Evolutionary conservation across 2,113 vertebrate genomes (phyloP).

Genomic region (Hippocampus barbouri): DNA sequence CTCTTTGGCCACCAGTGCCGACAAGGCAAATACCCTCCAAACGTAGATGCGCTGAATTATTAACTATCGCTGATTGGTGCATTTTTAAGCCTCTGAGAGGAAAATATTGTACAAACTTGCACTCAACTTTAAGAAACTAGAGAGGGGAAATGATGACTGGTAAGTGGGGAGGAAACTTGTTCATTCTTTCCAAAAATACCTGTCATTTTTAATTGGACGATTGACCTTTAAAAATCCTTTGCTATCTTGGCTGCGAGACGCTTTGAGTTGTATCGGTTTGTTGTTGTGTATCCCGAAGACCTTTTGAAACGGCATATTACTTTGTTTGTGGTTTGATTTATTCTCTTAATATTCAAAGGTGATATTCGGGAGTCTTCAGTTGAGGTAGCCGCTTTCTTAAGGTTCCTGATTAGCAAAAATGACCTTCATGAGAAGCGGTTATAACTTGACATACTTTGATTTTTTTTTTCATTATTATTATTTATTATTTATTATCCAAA

Average conservation of each 20-base stretch:
- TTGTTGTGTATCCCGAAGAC: neutral
- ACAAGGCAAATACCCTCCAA: neutral
- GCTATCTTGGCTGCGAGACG: neutral
- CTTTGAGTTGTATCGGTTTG: neutral
- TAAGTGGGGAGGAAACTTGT: neutral
- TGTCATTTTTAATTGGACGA: neutral
- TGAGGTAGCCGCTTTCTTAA: neutral
- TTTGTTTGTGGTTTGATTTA: neutral
- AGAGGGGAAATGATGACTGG: neutral
- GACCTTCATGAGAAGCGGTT: neutral
- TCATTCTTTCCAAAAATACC: neutral
- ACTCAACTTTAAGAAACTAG: conserved; percentile 4
- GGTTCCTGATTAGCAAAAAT: neutral
- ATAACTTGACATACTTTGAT: too few relatives aligned
- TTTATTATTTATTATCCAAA: too few relatives aligned
- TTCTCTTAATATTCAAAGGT: neutral
- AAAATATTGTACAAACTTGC: neutral
- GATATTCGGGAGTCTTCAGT: neutral
- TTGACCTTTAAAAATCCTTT: neutral
- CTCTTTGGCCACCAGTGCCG: conserved; percentile 1
- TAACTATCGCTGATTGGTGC: neutral
- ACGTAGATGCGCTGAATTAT: neutral
- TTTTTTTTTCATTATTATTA: too few relatives aligned
- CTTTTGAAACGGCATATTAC: neutral
- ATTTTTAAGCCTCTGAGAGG: neutral